A percentile compares a stretch with the other conserved stretches of the same genome.
These are phyloP conservation scores for Cataglyphis altisquamis DNA, from an alignment of 2,888 invertebrate genomes.

Conservation along the genomic window DNA sequence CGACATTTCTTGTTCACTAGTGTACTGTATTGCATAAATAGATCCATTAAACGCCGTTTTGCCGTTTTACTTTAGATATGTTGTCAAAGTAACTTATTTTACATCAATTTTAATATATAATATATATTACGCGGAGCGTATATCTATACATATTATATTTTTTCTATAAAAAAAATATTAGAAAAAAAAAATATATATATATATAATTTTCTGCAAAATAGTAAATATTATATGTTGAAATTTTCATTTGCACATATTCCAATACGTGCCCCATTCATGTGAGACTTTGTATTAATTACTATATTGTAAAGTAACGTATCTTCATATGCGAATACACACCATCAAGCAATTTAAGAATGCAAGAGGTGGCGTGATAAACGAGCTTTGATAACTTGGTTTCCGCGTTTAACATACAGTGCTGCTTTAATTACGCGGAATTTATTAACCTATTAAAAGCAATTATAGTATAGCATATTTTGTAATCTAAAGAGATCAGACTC, in stretches of 20 bases:
- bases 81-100: constrained; percentile 2
- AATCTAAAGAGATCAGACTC: constrained; percentile 23
- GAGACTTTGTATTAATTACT: constrained; percentile 19
- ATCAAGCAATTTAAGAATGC: constrained; percentile 73
- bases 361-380: constrained; percentile 72
- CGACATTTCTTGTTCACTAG: constrained; percentile 49
- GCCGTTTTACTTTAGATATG: background rate
- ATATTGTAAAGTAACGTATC: background rate
- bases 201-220: background rate
- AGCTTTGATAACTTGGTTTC: constrained; percentile 73
- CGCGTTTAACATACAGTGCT: constrained; percentile 29
- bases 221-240: constrained; percentile 28
- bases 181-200: background rate
- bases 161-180: background rate
- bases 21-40: constrained; percentile 4
- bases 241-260: background rate
- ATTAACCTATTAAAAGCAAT: constrained; percentile 52
- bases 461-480: constrained; percentile 4
- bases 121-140: background rate
- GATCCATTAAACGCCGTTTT: background rate
- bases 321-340: constrained; percentile 10
- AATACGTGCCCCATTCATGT: constrained; percentile 7
- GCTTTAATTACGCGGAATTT: constrained; percentile 40
- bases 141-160: background rate
- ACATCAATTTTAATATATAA: background rate